Evolutionary conservation across 2,113 vertebrate species (phyloP).

Genomic region (Serranochromis macrocephalus): DNA sequence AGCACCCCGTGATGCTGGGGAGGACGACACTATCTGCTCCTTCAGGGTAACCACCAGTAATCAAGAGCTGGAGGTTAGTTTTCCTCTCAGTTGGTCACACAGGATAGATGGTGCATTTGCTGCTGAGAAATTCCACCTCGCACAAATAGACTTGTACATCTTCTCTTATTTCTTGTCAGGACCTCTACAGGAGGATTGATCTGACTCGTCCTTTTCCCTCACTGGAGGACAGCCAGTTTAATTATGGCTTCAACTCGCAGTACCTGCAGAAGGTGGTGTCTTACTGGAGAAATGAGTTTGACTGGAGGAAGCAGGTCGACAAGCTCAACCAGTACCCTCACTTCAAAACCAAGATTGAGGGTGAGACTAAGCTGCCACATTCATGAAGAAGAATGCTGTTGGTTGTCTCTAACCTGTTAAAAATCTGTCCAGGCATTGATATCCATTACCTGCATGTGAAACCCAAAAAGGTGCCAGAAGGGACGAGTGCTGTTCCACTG

Average conservation of each 20-base stretch:
- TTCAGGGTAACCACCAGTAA: conserved; percentile 72
- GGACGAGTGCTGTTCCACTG: conserved; percentile 64
- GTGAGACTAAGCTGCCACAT: conserved; percentile 45
- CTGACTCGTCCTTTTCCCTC: conserved; percentile 67
- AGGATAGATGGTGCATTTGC: not conserved
- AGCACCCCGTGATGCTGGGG: conserved; percentile 31
- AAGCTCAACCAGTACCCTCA: conserved; percentile 81
- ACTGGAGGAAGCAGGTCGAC: conserved; percentile 82
- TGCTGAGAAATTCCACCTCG: not conserved
- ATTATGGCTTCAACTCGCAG: conserved; percentile 83
- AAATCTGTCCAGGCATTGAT: conserved; percentile 71
- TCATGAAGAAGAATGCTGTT: not conserved
- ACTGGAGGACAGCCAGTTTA: conserved; percentile 75
- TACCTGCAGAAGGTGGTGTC: conserved; percentile 77
- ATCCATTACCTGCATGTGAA: conserved; percentile 82
- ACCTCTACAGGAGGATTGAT: conserved; percentile 77
- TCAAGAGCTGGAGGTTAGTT: conserved; percentile 73
- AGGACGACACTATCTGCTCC: conserved; percentile 66
- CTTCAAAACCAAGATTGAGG: conserved; percentile 84
- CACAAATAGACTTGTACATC: not conserved
- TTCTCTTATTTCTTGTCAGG: conserved; percentile 55
- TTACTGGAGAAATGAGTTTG: conserved; percentile 83
- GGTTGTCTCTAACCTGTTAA: not conserved
- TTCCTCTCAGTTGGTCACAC: not conserved
- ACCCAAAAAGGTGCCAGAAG: conserved; percentile 64